Conservation (phyloP, 2,797 vertebrate genomes). For the Clarias laeviceps region DNA sequence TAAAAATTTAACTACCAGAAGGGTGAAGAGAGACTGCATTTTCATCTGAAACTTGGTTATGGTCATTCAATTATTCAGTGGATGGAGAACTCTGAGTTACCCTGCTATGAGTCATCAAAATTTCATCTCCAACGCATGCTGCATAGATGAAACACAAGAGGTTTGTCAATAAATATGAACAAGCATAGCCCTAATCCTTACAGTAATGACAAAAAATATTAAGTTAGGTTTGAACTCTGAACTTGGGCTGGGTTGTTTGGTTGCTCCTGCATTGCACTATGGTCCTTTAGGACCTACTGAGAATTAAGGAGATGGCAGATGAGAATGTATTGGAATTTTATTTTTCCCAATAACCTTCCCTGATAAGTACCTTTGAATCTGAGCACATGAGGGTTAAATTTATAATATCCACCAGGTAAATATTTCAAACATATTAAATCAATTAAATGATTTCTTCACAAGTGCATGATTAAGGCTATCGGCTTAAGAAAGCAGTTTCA, state of each 20-base stretch:
- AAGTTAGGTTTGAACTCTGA: not conserved
- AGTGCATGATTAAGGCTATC: not conserved
- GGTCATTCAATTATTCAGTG: slow-evolving; percentile 45
- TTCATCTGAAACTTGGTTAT: slow-evolving; percentile 25
- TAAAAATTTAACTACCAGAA: not conserved
- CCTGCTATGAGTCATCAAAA: slow-evolving; percentile 38
- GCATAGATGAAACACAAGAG: slow-evolving; percentile 4
- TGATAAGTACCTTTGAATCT: not conserved
- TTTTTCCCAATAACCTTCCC: not conserved
- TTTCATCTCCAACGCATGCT: slow-evolving; percentile 28
- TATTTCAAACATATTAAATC: not conserved
- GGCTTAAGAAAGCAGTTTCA: not conserved
- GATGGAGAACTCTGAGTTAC: slow-evolving; percentile 10
- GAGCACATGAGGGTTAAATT: not conserved
- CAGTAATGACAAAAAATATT: not conserved
- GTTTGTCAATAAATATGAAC: not conserved
- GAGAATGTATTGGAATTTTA: not conserved
- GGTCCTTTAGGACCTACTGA: not conserved
- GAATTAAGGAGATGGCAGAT: not conserved
- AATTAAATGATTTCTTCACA: not conserved
- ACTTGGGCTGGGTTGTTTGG: not conserved
- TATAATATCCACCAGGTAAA: not conserved
- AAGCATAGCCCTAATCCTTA: not conserved
- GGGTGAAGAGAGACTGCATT: slow-evolving; percentile 3
- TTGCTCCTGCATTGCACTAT: not conserved